phyloP scores from a whole-genome alignment of 2,888 invertebrate species.

The Eristalinus aeneus region DNA sequence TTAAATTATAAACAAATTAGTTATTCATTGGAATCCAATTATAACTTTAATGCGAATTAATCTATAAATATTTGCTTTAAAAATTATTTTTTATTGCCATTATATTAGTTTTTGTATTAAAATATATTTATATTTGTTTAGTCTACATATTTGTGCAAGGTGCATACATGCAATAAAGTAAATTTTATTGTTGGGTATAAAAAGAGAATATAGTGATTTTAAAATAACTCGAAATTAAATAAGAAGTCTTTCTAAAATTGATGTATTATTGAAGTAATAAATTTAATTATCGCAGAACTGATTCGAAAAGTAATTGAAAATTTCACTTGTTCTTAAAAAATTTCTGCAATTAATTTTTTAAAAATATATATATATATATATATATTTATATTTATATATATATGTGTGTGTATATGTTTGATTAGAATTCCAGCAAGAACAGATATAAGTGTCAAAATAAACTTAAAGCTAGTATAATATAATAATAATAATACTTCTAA shows the following conservation, averaged over 20 bases:
- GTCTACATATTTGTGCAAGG: neutral
- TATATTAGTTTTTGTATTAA: neutral
- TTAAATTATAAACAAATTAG: neutral
- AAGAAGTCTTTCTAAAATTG: no score
- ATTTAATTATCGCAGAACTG: no score
- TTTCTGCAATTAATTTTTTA: no score
- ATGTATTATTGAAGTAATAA: no score
- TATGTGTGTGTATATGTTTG: neutral
- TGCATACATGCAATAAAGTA: neutral
- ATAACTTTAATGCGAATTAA: neutral
- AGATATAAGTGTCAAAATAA: neutral
- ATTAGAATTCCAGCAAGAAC: constrained; percentile 38
- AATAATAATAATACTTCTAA: neutral
- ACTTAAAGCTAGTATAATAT: neutral
- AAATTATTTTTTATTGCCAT: neutral
- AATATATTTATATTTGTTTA: neutral
- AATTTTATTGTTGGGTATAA: neutral
- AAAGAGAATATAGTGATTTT: neutral
- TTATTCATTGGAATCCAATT: neutral
- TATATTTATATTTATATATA: no score
- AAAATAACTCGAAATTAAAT: no score
- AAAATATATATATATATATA: no score
- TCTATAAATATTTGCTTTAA: neutral
- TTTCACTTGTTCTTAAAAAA: no score
- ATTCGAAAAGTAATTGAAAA: no score